phyloP scores from a whole-genome alignment of 2,888 invertebrate genomes.

The Serrognathus titanus region DNA sequence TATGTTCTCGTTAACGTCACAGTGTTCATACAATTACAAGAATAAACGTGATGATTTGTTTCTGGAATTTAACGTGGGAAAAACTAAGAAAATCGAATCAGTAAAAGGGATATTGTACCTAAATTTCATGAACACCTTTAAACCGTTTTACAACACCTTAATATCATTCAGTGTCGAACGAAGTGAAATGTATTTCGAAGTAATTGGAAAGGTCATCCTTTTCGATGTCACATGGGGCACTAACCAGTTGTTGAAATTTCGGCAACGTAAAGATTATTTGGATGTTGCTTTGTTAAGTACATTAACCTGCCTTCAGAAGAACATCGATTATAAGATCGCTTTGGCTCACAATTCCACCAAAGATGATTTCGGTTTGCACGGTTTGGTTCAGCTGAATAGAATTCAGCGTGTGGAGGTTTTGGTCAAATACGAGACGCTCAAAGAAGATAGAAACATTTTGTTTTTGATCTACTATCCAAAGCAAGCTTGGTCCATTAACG shows the following conservation, averaged over 20 bases:
- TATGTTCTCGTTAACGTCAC: not conserved
- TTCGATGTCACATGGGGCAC: conserved; percentile 26
- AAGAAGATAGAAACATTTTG: conserved; percentile 13
- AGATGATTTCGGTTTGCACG: conserved; percentile 14
- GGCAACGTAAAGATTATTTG: conserved; percentile 4
- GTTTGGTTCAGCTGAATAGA: conserved; percentile 23
- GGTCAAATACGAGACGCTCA: conserved; percentile 16
- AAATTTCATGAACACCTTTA: conserved; percentile 18
- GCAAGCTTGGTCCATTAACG: conserved; percentile 22
- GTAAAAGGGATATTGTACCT: conserved; percentile 9
- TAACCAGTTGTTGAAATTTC: conserved; percentile 24
- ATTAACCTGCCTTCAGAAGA: conserved; percentile 21
- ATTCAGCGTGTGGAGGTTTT: conserved; percentile 22
- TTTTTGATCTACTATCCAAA: conserved; percentile 26
- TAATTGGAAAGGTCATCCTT: conserved; percentile 15
- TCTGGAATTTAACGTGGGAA: conserved; percentile 7
- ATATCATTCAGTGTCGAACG: conserved; percentile 20
- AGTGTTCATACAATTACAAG: not conserved
- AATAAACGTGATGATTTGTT: not conserved
- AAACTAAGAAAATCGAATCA: not conserved
- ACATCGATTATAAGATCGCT: conserved; percentile 23
- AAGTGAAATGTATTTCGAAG: conserved; percentile 24
- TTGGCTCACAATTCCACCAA: conserved; percentile 19
- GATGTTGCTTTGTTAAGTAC: conserved; percentile 22
- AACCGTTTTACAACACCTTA: conserved; percentile 22